Evolutionary conservation across 2,113 vertebrate genomes (phyloP).

Genomic region (Galemys pyrenaicus): DNA sequence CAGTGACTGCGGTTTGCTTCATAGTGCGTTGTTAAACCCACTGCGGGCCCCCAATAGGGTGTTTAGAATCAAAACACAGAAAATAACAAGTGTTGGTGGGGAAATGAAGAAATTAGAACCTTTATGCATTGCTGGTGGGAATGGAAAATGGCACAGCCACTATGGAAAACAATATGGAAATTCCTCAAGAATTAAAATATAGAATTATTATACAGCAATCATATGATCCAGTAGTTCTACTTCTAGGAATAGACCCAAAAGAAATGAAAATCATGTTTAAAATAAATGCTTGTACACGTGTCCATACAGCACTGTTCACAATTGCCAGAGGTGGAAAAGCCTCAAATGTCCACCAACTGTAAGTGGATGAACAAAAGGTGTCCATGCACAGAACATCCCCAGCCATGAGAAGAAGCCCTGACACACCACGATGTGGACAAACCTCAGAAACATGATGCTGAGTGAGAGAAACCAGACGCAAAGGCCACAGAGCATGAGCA

Average conservation of each 20-base stretch:
- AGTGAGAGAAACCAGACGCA: background rate
- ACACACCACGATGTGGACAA: background rate
- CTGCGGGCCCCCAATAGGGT: background rate
- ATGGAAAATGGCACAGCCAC: too few species aligned
- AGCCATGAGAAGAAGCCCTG: background rate
- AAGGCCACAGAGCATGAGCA: background rate
- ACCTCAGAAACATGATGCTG: background rate
- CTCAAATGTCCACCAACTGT: background rate
- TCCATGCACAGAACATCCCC: too few species aligned
- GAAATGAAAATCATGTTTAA: background rate
- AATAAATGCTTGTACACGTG: background rate
- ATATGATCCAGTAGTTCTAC: background rate
- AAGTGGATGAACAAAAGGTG: background rate
- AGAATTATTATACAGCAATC: background rate
- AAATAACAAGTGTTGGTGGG: too few species aligned
- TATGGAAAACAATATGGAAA: too few species aligned
- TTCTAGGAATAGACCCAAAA: background rate
- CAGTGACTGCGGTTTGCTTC: too few species aligned
- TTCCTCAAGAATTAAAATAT: background rate
- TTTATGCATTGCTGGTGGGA: too few species aligned
- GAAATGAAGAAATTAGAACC: too few species aligned
- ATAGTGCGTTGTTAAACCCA: too few species aligned
- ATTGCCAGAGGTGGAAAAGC: background rate
- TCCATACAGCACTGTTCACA: background rate
- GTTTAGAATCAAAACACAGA: too few species aligned